Evolutionary conservation across 2,888 invertebrate genomes (phyloP).

Genomic region (Alsophila aescularia): DNA sequence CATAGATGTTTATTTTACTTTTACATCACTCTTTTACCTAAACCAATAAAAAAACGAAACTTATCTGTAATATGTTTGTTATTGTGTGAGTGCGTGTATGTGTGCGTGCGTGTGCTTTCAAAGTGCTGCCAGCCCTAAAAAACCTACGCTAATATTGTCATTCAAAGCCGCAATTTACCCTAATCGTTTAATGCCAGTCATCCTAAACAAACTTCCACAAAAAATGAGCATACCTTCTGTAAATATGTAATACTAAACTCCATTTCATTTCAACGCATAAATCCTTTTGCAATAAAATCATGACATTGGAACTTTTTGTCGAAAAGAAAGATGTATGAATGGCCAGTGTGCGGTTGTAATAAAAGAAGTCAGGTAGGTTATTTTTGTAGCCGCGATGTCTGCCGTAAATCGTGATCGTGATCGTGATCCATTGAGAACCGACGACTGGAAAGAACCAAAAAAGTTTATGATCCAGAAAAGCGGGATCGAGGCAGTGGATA

Average conservation of each 20-base stretch:
- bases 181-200: slow-evolving; percentile 19
- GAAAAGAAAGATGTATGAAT: slow-evolving; percentile 36
- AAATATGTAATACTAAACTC: slow-evolving; percentile 17
- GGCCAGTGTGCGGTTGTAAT: slow-evolving; percentile 21
- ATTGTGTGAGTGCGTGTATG: too few species aligned
- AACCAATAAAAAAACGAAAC: too few species aligned
- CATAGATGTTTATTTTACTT: too few species aligned
- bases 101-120: neutral
- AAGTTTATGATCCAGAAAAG: slow-evolving; percentile 38
- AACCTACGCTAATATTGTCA: slow-evolving; percentile 10
- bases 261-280: slow-evolving; percentile 22
- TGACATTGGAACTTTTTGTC: slow-evolving; percentile 35
- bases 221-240: slow-evolving; percentile 20
- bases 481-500: neutral
- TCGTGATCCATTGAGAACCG: slow-evolving; percentile 67
- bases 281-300: slow-evolving; percentile 28
- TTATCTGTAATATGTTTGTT: too few species aligned
- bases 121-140: neutral
- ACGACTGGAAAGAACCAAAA: slow-evolving; percentile 56
- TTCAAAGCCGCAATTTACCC: slow-evolving; percentile 10
- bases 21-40: too few species aligned
- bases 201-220: slow-evolving; percentile 27
- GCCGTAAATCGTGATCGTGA: slow-evolving; percentile 75
- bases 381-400: slow-evolving; percentile 78
- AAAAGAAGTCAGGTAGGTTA: slow-evolving; percentile 53